These are phyloP conservation scores for Biston betularia DNA, from an alignment of 2,888 invertebrate genomes.

Conservation along the genomic window DNA sequence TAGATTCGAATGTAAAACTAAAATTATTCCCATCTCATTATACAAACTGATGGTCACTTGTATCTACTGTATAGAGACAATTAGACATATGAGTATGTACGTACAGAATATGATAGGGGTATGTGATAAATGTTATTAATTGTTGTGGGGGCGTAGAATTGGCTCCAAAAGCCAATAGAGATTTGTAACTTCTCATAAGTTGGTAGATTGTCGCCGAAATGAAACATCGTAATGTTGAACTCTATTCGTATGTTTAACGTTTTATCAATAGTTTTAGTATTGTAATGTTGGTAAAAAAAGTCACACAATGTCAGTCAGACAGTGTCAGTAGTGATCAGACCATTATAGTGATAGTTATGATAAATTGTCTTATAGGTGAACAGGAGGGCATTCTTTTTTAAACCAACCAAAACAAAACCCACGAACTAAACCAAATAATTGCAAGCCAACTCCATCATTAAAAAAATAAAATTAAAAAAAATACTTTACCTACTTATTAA, in stretches of 20 bases:
- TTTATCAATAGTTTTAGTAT: too few relatives aligned
- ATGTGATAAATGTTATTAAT: constrained; percentile 44
- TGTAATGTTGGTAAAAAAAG: too few relatives aligned
- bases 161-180: constrained; percentile 28
- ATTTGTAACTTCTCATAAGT: constrained; percentile 35
- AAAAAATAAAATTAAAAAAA: too few relatives aligned
- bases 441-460: too few relatives aligned
- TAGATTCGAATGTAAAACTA: not conserved
- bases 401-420: too few relatives aligned
- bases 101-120: constrained; percentile 36
- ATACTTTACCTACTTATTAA: too few relatives aligned
- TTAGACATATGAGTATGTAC: not conserved
- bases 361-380: too few relatives aligned
- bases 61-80: not conserved
- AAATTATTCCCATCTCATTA: not conserved
- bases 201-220: constrained; percentile 19
- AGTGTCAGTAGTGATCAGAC: too few relatives aligned
- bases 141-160: constrained; percentile 38
- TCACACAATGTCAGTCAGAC: too few relatives aligned
- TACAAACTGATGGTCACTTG: constrained; percentile 7
- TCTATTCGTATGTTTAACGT: not conserved
- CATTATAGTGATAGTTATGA: too few relatives aligned
- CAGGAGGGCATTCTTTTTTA: too few relatives aligned
- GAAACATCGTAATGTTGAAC: constrained; percentile 24
- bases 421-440: too few relatives aligned